phyloP scores from a whole-genome alignment of 2,113 vertebrate genomes.

The Ptychochromis oligacanthus region DNA sequence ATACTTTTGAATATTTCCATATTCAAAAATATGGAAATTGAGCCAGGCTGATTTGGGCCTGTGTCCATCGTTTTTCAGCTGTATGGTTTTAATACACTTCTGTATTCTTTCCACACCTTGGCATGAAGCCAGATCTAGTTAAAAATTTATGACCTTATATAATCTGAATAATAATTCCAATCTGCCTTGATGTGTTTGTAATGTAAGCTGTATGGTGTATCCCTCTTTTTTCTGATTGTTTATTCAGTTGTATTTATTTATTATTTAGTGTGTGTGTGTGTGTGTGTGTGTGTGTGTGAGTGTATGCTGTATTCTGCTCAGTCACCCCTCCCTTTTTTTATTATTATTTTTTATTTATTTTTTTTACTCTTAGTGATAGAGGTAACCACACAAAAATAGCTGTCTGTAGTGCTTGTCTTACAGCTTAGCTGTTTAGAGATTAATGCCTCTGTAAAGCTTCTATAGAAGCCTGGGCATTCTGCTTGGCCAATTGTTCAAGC shows the following conservation, averaged over 20 bases:
- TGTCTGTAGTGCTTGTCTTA: neutral
- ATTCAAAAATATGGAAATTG: neutral
- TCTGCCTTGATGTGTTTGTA: neutral
- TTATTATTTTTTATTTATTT: no score
- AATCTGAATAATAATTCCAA: neutral
- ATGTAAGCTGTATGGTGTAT: neutral
- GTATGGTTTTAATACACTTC: neutral
- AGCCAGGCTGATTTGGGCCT: neutral
- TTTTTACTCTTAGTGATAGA: neutral
- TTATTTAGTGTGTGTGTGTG: neutral
- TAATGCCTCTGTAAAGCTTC: constrained; percentile 28
- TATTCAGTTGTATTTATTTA: neutral
- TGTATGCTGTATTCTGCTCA: neutral
- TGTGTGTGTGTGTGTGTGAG: neutral
- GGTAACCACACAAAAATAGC: neutral
- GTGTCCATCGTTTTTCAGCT: neutral
- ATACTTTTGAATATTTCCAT: no score
- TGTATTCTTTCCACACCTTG: neutral
- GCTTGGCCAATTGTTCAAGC: constrained; percentile 39
- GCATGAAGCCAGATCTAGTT: neutral
- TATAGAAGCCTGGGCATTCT: constrained; percentile 30
- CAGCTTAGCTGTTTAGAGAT: neutral
- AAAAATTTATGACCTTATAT: constrained; percentile 9
- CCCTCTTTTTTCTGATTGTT: neutral
- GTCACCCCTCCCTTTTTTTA: no score